A percentile compares a stretch with the other conserved stretches of the same genome.
phyloP scores from a whole-genome alignment of 2,113 vertebrate species.

The Symphodus melops region DNA sequence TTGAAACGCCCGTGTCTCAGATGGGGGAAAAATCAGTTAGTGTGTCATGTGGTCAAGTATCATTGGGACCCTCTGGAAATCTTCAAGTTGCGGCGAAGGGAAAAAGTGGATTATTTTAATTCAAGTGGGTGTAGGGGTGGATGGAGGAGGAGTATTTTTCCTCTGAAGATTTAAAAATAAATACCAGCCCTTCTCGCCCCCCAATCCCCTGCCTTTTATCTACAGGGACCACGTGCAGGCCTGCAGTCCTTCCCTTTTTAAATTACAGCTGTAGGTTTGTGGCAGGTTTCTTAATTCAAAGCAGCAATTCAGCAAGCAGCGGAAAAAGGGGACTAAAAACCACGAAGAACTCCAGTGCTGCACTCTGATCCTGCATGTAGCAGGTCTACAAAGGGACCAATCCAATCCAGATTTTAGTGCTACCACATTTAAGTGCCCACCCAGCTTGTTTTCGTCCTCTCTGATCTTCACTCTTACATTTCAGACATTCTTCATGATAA shows the following conservation, averaged over 20 bases:
- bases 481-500: no score
- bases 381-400: neutral
- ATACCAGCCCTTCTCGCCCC: conserved; percentile 1
- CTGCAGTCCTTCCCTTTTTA: conserved; percentile 33
- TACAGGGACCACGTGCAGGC: conserved; percentile 47
- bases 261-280: conserved; percentile 57
- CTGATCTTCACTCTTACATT: neutral
- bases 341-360: neutral
- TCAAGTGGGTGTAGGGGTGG: conserved; percentile 50
- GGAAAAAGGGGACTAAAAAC: conserved; percentile 7
- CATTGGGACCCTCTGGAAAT: conserved; percentile 63
- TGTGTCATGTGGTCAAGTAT: conserved; percentile 70
- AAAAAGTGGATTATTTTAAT: conserved; percentile 69
- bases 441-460: conserved; percentile 14
- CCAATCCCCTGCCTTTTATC: conserved; percentile 48
- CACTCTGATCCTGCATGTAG: neutral
- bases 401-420: neutral
- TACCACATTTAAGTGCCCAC: no score
- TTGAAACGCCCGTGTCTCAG: conserved; percentile 66
- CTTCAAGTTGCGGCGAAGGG: conserved; percentile 52
- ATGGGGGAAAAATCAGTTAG: conserved; percentile 8
- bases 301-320: conserved; percentile 2
- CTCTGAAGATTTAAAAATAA: conserved; percentile 70
- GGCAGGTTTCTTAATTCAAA: conserved; percentile 48
- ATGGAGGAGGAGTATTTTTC: conserved; percentile 21